Evolutionary conservation across 2,888 invertebrate genomes (phyloP).

Genomic region (Amblyjoppa proteus): DNA sequence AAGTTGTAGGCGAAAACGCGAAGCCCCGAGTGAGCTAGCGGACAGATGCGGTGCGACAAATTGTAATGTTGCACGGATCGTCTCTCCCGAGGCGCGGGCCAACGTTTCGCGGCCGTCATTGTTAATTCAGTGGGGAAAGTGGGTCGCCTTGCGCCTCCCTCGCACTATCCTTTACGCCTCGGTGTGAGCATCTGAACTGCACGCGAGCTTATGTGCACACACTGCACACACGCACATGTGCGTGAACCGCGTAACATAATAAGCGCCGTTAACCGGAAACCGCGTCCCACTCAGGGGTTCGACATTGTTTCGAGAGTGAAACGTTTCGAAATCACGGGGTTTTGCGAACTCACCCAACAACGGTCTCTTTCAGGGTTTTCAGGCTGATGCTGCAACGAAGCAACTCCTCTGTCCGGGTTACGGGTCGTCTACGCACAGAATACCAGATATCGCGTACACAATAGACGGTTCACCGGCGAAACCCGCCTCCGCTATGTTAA

Average conservation of each 20-base stretch:
- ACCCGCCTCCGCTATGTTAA: too few relatives aligned
- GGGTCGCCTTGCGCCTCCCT: constrained; percentile 42
- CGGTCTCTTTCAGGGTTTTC: background rate
- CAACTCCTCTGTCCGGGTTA: too few relatives aligned
- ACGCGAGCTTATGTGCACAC: background rate
- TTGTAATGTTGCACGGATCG: constrained; percentile 18
- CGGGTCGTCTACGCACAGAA: too few relatives aligned
- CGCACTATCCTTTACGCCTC: constrained; percentile 15
- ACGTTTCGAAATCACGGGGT: constrained; percentile 24
- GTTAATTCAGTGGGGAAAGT: constrained; percentile 59
- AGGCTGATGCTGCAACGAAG: background rate
- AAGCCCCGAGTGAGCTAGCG: constrained; percentile 20
- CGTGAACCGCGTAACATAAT: constrained; percentile 4
- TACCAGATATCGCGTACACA: too few relatives aligned
- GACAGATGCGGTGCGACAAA: constrained; percentile 15
- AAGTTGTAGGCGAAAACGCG: constrained; percentile 26
- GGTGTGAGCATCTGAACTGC: constrained; percentile 8
- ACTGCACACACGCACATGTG: background rate
- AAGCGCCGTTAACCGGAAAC: constrained; percentile 12
- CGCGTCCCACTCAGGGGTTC: constrained; percentile 14
- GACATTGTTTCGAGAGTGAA: constrained; percentile 45
- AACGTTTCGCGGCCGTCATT: constrained; percentile 39
- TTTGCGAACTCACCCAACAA: constrained; percentile 12
- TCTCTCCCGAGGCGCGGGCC: constrained; percentile 13
- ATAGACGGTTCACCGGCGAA: too few relatives aligned